Conservation (phyloP, 2,113 vertebrate genomes). For the Chaetops frenatus region DNA sequence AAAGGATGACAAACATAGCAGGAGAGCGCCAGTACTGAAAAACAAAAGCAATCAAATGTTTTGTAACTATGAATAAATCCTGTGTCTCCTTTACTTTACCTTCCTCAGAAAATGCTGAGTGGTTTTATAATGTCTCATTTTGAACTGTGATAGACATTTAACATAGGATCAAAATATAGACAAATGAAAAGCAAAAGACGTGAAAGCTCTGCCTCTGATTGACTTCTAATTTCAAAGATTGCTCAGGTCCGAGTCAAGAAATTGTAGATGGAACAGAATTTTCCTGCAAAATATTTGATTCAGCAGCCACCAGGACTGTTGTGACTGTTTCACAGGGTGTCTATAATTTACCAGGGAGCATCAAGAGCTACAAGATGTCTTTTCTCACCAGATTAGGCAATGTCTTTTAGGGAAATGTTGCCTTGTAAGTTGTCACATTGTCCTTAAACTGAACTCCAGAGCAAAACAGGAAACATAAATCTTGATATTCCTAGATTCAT, state of each 20-base stretch:
- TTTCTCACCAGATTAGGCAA: neutral
- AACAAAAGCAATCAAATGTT: neutral
- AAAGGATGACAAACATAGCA: neutral
- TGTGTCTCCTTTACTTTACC: neutral
- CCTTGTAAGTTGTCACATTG: neutral
- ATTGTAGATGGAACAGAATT: neutral
- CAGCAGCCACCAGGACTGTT: neutral
- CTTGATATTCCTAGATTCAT: neutral
- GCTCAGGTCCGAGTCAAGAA: neutral
- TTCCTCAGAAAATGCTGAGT: neutral
- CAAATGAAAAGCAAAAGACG: neutral
- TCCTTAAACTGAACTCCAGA: neutral
- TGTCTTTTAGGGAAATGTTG: neutral
- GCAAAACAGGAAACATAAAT: neutral
- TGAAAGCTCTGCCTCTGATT: neutral
- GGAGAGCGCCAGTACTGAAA: neutral
- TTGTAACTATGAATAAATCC: neutral
- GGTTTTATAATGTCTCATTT: neutral
- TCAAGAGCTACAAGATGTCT: neutral
- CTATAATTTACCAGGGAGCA: neutral
- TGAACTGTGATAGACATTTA: neutral
- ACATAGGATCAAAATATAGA: neutral
- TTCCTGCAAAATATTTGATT: neutral
- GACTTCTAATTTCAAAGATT: neutral
- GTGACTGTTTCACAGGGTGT: neutral